Conservation (phyloP, 2,797 vertebrate species). For the Gouania willdenowi region DNA sequence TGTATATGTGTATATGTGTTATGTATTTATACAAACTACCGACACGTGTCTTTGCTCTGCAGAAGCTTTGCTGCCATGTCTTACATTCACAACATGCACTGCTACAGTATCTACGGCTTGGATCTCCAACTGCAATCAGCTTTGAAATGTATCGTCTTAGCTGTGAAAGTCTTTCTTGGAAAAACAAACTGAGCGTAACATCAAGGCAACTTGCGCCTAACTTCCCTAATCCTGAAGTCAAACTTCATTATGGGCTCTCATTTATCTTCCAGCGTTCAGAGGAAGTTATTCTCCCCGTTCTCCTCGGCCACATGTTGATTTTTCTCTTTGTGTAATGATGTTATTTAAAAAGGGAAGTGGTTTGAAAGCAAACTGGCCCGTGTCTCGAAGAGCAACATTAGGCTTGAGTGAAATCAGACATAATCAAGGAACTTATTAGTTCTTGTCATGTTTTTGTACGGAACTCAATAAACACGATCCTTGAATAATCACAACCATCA, state of each 20-base stretch:
- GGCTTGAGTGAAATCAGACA: slow-evolving; percentile 62
- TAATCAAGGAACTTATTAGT: slow-evolving; percentile 67
- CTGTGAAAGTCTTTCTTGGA: slow-evolving; percentile 73
- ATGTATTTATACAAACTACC: no score
- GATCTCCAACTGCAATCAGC: slow-evolving; percentile 33
- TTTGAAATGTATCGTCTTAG: slow-evolving; percentile 72
- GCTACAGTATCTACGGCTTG: no score
- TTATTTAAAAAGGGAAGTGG: slow-evolving; percentile 67
- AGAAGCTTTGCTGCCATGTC: no score
- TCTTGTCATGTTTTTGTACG: slow-evolving; percentile 64
- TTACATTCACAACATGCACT: no score
- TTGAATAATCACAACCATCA: slow-evolving; percentile 61
- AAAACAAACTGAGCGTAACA: slow-evolving; percentile 65
- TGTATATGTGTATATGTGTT: no score
- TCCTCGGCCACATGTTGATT: slow-evolving; percentile 40
- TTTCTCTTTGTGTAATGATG: slow-evolving; percentile 68
- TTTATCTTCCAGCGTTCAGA: slow-evolving; percentile 56
- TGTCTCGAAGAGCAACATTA: slow-evolving; percentile 52
- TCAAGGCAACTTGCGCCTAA: slow-evolving; percentile 54
- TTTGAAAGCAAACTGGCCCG: slow-evolving; percentile 52
- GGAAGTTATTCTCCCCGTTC: slow-evolving; percentile 1
- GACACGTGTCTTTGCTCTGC: no score
- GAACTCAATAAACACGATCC: slow-evolving; percentile 65
- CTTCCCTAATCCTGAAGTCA: slow-evolving; percentile 69
- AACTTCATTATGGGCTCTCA: slow-evolving; percentile 66